These are phyloP conservation scores for Dascillus cervinus DNA, from an alignment of 2,888 invertebrate genomes.

Conservation along the genomic window DNA sequence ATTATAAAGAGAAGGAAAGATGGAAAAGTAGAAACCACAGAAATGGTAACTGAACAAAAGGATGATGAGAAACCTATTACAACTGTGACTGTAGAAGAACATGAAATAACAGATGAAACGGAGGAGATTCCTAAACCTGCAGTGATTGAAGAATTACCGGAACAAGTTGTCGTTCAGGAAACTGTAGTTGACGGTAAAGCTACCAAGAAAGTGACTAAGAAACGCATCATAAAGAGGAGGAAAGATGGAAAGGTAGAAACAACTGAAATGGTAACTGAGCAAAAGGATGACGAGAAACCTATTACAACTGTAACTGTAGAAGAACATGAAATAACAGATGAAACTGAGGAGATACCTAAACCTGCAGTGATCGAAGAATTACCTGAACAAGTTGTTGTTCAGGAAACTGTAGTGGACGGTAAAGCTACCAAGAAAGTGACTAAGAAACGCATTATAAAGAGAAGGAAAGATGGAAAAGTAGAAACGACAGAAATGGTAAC, in stretches of 20 bases:
- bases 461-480: slow-evolving; percentile 37
- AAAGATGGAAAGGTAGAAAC: slow-evolving; percentile 35
- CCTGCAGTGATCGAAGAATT: slow-evolving; percentile 25
- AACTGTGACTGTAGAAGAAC: slow-evolving; percentile 14
- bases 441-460: slow-evolving; percentile 34
- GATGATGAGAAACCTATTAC: slow-evolving; percentile 15
- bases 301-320: slow-evolving; percentile 26
- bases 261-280: slow-evolving; percentile 31
- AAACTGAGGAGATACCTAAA: slow-evolving; percentile 10
- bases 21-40: slow-evolving; percentile 22
- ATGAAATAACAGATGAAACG: slow-evolving; percentile 21
- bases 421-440: no score
- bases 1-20: slow-evolving; percentile 35
- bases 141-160: no score
- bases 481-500: slow-evolving; percentile 41
- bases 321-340: slow-evolving; percentile 17
- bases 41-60: slow-evolving; percentile 17
- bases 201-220: slow-evolving; percentile 31
- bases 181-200: no score
- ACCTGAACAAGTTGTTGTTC: slow-evolving; percentile 30
- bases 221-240: slow-evolving; percentile 34
- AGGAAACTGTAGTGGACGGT: slow-evolving; percentile 34
- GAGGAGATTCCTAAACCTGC: no score
- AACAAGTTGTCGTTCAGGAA: no score
- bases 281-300: slow-evolving; percentile 28